These are phyloP conservation scores for Synergus japonicus DNA, from an alignment of 2,888 invertebrate genomes.

Conservation along the genomic window DNA sequence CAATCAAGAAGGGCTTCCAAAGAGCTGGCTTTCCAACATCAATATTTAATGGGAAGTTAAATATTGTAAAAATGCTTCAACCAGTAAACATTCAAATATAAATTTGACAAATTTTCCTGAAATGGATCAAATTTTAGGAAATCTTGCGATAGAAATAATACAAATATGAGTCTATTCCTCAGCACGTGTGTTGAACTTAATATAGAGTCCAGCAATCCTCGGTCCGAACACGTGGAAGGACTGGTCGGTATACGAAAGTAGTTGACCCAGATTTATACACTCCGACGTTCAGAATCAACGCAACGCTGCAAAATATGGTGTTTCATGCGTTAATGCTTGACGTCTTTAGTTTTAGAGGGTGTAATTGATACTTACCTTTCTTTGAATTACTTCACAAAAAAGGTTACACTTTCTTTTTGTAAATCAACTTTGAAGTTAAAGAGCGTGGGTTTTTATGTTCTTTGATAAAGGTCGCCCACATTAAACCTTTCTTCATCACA, in stretches of 20 bases:
- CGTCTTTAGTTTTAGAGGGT: neutral
- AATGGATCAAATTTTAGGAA: neutral
- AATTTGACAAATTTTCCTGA: neutral
- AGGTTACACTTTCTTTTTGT: neutral
- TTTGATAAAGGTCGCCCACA: neutral
- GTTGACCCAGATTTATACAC: conserved; percentile 37
- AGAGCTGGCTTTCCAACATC: neutral
- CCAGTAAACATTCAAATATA: too few species aligned
- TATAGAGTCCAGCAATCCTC: conserved; percentile 29
- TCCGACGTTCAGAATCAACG: conserved; percentile 29
- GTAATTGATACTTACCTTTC: conserved; percentile 15
- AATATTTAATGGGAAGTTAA: neutral
- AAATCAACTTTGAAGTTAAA: neutral
- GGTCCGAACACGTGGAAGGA: conserved; percentile 38
- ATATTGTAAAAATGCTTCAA: neutral
- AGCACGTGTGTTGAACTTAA: conserved; percentile 36
- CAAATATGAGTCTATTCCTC: conserved; percentile 23
- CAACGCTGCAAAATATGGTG: conserved; percentile 2
- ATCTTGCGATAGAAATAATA: conserved; percentile 25
- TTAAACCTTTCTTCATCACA: neutral
- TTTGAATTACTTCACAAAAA: neutral
- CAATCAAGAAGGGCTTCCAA: neutral
- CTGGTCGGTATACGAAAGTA: conserved; percentile 23
- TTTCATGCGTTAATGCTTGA: neutral
- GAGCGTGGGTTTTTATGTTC: neutral